Base-by-base conservation (phyloP, 2,113 vertebrate species). In the Misgurnus anguillicaudatus region DNA sequence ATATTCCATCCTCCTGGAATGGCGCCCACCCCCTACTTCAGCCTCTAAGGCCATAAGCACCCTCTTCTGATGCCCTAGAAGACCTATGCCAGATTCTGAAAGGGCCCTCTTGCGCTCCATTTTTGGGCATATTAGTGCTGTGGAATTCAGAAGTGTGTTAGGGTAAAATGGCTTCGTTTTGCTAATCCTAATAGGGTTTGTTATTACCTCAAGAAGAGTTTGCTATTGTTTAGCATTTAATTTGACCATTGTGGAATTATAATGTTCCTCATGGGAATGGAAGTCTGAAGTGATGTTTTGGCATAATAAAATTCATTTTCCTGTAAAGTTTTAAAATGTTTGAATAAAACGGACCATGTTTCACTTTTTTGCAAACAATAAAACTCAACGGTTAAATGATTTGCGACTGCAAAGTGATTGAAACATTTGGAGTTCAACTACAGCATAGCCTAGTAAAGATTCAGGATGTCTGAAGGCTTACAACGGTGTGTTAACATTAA, bases 1-100 rank as follows among this genome's bases (percentile, higher is more conserved):
- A 93, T 93, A 90, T 95, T 95, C 91, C 85, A 38, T 66, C 31
- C 78, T 82, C 75, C 53, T 80, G 83, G 83, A 81, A 83, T 73
- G 57, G 53, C 68, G 21, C 61, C 84, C 45, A 2, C 17, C 55
- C 45, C 45, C 45, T 36, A 81, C 69, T 85, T 84, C 81, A 67
- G 58, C 57, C 53, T 62, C 64, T 60, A 38, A 61, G 77, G 58
- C 58, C 58, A 77, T 75, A 75, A 85, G 80, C 73, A 82, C 66
- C 79, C 80, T 84, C 58, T 74, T 84, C 58, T 80, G 73, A 58
- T 70, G 64, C 82, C 82, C 45, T 62, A 51, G 84, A 72, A 75
- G 70, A 45, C 83, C 80, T 77, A 71, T 74, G 75, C 65, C 84
- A 66, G 83, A 83, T 78, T 85, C 82, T 71, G 70, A 76, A 71